A percentile compares a stretch with the other conserved stretches of the same genome.
phyloP scores from a whole-genome alignment of 2,113 vertebrate species.

The Ictidomys tridecemlineatus region DNA sequence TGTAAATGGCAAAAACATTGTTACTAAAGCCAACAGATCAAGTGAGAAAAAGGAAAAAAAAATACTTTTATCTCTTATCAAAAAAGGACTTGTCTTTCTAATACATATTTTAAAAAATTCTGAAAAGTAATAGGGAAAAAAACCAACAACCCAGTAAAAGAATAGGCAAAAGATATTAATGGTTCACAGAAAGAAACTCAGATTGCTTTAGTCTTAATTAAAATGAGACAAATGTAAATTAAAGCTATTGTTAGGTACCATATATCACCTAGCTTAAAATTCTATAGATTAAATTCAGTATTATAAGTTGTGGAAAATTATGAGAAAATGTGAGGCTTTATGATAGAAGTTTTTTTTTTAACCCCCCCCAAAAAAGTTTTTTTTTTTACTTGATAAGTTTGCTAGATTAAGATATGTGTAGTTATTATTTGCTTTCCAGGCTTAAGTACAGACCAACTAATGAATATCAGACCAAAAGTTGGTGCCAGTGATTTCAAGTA shows the following conservation, averaged over 20 bases:
- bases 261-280: background rate
- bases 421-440: background rate
- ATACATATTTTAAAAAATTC: background rate
- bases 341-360: background rate
- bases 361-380: too few relatives aligned
- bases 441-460: background rate
- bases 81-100: constrained; percentile 33
- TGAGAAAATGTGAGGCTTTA: background rate
- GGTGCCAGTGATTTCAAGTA: background rate
- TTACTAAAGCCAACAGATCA: background rate
- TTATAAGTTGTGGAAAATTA: constrained; percentile 1
- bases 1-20: background rate
- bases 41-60: background rate
- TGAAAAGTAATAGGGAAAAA: background rate
- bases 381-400: background rate
- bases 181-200: constrained; percentile 7
- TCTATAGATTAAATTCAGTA: background rate
- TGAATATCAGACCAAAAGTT: background rate
- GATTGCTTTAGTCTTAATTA: background rate
- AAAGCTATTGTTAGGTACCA: background rate
- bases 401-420: background rate
- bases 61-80: background rate
- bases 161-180: background rate
- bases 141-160: background rate
- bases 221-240: background rate